Base-by-base conservation (phyloP, 2,113 vertebrate genomes). In the Urocitellus parryii region DNA sequence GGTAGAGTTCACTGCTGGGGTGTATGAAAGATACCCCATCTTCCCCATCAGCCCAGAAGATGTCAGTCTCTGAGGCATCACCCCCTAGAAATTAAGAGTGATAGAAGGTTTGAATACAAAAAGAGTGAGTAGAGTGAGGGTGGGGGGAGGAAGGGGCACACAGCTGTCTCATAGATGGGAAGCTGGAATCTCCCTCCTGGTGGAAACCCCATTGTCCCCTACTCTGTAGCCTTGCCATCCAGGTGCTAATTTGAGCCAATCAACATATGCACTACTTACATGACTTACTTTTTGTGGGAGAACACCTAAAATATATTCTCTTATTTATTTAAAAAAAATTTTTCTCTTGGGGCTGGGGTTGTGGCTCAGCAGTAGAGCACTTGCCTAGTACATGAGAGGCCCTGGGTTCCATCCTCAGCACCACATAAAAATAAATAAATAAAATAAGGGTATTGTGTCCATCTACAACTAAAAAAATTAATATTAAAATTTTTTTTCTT, bases 1-100 rank as follows among this genome's bases (percentile, higher is more conserved):
- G 98, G 98, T 99, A 99, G 95, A 99, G 98, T 95, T 99, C 99
- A 91, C 99, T 99, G 96, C 98, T 98, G 6, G 99, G 99, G 88
- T 99, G 98, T 91, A 99, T 98, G 96, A 99, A 99, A 5, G 99
- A 99, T 94, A 99, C 98, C 10, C 99, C 99, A 96, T 99, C 98
- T 94, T 99, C 98, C 45, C 99, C 99, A 88, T 99, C 98, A 65
- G 98, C 98, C 94, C 99, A 99, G 97, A 99, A 98, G 90, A 99
- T 98, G 97, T 99, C 99, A 13, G 39, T 98, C 74, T 97, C 97
- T 18, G 99, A 99, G 4, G 99, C 98, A 65, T 99, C 98, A 0
- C 99, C 99, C 25, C 99, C 99, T 99, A 96, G 45, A 93, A 95
- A 87, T 6, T 34, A 70, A 93, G 78, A 72, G 79, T 88, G 85